phyloP scores from a whole-genome alignment of 2,113 vertebrate genomes.

The Dolichotis patagonum region DNA sequence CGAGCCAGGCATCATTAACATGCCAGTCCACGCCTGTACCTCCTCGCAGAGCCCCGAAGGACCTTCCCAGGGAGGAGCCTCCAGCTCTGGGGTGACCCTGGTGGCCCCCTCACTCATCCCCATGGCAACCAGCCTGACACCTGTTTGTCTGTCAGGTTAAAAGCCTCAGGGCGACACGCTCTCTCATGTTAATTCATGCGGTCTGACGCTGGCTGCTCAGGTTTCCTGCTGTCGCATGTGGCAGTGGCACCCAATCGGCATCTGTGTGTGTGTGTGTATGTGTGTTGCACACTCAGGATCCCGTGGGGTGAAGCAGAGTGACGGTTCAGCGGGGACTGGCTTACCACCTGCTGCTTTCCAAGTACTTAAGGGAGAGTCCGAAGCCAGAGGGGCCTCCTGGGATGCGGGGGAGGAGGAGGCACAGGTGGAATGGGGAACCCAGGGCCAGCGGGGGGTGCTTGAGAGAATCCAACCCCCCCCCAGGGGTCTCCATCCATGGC shows the following conservation, averaged over 20 bases:
- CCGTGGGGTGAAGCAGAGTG: background rate
- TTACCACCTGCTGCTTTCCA: background rate
- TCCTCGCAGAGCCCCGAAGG: constrained; percentile 1
- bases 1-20: background rate
- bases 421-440: background rate
- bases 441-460: background rate
- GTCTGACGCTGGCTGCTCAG: background rate
- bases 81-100: constrained; percentile 26
- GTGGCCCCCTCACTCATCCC: background rate
- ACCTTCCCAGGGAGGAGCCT: background rate
- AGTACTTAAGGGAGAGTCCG: background rate
- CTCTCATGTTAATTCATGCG: background rate
- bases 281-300: background rate
- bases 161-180: background rate
- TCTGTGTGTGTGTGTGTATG: background rate
- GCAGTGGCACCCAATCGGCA: background rate
- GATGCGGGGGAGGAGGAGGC: background rate
- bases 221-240: background rate
- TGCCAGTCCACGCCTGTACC: background rate
- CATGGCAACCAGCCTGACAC: constrained; percentile 50
- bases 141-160: background rate
- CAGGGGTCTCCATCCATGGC: background rate
- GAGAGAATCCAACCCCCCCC: background rate
- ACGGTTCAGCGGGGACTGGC: background rate
- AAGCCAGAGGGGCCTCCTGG: too few relatives aligned